Base-by-base conservation (phyloP, 2,888 invertebrate genomes). In the Sphaerophoria rueppellii region DNA sequence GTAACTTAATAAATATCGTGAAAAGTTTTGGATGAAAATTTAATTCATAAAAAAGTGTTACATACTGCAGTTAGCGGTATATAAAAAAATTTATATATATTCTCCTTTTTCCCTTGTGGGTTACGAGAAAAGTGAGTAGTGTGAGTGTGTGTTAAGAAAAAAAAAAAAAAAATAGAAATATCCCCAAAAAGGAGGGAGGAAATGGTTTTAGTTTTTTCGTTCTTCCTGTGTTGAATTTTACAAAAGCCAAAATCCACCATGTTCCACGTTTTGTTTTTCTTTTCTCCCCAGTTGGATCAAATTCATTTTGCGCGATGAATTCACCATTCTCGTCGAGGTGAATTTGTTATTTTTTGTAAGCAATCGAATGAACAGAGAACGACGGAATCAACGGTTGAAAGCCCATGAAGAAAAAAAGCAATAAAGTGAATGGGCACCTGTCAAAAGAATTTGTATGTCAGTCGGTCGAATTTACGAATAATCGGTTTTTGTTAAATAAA, bases 381-480 rank as follows among this genome's bases (percentile, higher is more conserved):
- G 52, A 32, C 40, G 16, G 52, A 74, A 78, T 67, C 12, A 35
- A 40, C 12, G 48, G 7, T 24, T 48, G 50, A 34, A 55, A 82
- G 4, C 24, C n/a, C 2, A 82, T 1, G 70, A 74, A 52, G 32
- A 55, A 52, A 67, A 78, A 54, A 57, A 71, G 67, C 52, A 76
- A 73, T 57, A 50, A 79, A 71, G 58, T 35, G 73, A 81, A 82
- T 67, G 77, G 54, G 71, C 81, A 86, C 63, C 85, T 86, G 85
- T 86, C 85, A 86, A 86, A 83, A 50, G 73, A 55, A 69, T 73
- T 86, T 81, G 77, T 85, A 74, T 82, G 85, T 86, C 85, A 86
- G 81, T 86, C 85, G 85, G 85, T 86, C 85, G 81, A 77, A 81
- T 77, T 77, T 78, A 73, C 77, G 77, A 81, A 86, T 77, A 81